Evolutionary conservation across 1,140 invertebrate genomes (phyloP), one percentile per base, ranked within the genome.

Genomic region (Holotrichia oblita): DNA sequence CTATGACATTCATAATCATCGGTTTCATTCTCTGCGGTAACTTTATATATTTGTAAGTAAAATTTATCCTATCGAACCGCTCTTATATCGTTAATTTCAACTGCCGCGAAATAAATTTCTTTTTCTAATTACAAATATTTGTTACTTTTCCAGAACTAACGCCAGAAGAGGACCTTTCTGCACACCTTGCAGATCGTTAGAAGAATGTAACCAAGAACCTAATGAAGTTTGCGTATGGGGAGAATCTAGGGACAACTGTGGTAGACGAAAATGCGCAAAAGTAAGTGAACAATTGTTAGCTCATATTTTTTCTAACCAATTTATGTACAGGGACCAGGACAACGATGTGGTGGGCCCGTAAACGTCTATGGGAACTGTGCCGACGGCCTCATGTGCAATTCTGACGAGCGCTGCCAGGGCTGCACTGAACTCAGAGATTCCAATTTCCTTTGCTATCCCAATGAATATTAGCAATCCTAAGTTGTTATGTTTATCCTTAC

Each of bases 301-400:
- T 59, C 10, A 77, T 73, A 44, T 64, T n/a, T 40, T 34, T 77
- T 69, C 55, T 55, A 17, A n/a, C 2, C 12, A 55, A 64, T 48
- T 34, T 55, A 20, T 22, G 84, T 84, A 7, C 78, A 90, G 89
- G 89, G 90, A 55, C 90, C 89, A 6, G 89, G 87, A 20, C 85
- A 90, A 42, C 78, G 82, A 40, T 91, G 90, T 79, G 89, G 90
- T 4, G 89, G 89, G 7, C 81, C 80, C 0, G 82, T 82, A 7
- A 83, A 88, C 69, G 79, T 85, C 10, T 85, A 85, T 17, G 89
- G 89, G 4, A 80, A 81, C 0, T 91, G 90, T 80, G 90, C 88
- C 55, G 89, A 89, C 3, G 89, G 89, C 27, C 83, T 90, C 84
- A 85, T 84, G 79, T 91, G 90, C 79, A 83, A 72, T 87, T 34